Evolutionary conservation across 1,140 invertebrate genomes (phyloP), one percentile per base, ranked within the genome.

Genomic region (Anastatus disparis): DNA sequence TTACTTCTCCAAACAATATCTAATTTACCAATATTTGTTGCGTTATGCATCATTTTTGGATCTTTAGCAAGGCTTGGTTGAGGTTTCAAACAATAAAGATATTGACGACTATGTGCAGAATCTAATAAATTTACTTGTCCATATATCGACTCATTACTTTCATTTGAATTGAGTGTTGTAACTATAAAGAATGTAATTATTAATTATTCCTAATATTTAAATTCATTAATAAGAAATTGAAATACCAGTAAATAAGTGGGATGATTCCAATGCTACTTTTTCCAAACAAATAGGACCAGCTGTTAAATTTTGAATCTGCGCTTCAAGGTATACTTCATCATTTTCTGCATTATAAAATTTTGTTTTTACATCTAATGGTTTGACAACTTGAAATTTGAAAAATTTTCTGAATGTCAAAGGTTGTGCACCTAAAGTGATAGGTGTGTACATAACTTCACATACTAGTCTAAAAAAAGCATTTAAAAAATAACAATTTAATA

Each of bases 311-410:
- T 98, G 95, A 67, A 99, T 94, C 87, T 98, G 95, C 7, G 97
- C 97, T 87, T 99, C 97, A 73, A 99, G 85, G 85, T 96, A 99
- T 7, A 99, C 94, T 88, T 99, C 97, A 89, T 97, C 95, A 70
- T 94, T 92, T 90, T 98, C 96, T 17, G 95, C 93, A 90, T 97
- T 97, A 81, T 96, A 98, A 85, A 99, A 98, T 82, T 99, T 99
- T 3, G 97, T 99, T 87, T 98, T 97, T 0, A 99, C 96, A 90
- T 99, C 97, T 13, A 99, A 86, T 46, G 97, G 97, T 82, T 99
- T 99, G 70, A 97, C 89, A 0, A 99, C 97, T 90, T 98, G 94
- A 87, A 99, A 99, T 87, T 98, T 99, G 82, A 99, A 99, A 84
- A 97, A 98, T 83, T 98, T 99, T 77, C 94, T 89, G 81, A 98